Conservation (phyloP, 1,140 invertebrate genomes). For the Atta texana region DNA sequence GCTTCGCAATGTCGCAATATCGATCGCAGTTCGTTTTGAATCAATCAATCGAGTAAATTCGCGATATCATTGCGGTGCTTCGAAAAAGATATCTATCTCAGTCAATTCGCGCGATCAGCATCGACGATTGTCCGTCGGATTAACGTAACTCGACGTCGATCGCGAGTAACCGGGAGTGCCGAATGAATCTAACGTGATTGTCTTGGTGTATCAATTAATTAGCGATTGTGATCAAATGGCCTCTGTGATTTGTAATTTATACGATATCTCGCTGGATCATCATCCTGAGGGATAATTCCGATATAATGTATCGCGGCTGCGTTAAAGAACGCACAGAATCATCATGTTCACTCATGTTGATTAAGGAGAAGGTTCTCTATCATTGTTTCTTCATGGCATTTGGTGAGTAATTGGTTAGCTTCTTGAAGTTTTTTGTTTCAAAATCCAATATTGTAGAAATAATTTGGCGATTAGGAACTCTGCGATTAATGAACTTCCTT, state of each 20-base stretch:
- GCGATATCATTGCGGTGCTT: neutral
- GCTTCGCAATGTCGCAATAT: neutral
- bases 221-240: neutral
- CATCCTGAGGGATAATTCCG: neutral
- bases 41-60: neutral
- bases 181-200: conserved; percentile 3
- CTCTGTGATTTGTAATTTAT: neutral
- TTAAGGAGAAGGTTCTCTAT: no score
- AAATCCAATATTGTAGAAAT: no score
- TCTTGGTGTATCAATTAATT: neutral
- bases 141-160: neutral
- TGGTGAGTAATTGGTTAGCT: neutral
- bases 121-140: neutral
- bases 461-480: no score
- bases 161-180: neutral
- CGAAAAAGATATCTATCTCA: neutral
- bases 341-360: no score
- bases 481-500: no score
- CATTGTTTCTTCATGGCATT: neutral
- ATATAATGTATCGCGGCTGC: neutral
- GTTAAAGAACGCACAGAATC: neutral
- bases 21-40: neutral
- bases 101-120: neutral
- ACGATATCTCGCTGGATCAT: neutral
- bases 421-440: no score